Evolutionary conservation across 2,888 invertebrate genomes (phyloP).

Genomic region (Eupeodes luniger): DNA sequence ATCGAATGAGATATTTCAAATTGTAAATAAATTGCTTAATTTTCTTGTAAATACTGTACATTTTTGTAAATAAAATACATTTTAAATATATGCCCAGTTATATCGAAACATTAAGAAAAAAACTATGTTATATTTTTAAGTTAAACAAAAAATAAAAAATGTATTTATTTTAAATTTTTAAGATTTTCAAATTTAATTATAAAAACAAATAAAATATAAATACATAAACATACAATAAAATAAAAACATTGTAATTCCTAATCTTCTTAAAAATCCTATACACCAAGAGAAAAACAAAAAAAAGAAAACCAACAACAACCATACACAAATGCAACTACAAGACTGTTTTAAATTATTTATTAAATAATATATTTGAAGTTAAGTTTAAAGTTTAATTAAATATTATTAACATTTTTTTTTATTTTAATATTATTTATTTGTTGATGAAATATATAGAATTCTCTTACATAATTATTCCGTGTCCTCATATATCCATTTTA

Average conservation of each 20-base stretch:
- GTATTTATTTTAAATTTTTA: slow-evolving; percentile 4
- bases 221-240: slow-evolving; percentile 13
- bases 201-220: slow-evolving; percentile 25
- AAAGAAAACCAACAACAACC: slow-evolving; percentile 77
- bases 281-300: slow-evolving; percentile 52
- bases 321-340: slow-evolving; percentile 83
- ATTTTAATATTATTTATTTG: slow-evolving; percentile 62
- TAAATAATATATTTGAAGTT: slow-evolving; percentile 67
- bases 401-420: slow-evolving; percentile 41
- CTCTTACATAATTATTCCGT: slow-evolving; percentile 38
- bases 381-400: slow-evolving; percentile 46
- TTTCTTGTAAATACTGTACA: slow-evolving; percentile 50
- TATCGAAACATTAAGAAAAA: background rate
- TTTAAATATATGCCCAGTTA: slow-evolving; percentile 33
- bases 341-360: slow-evolving; percentile 80
- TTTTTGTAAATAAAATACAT: slow-evolving; percentile 23
- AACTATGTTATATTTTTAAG: background rate
- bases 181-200: slow-evolving; percentile 38
- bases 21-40: slow-evolving; percentile 30
- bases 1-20: slow-evolving; percentile 8
- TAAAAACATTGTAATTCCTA: slow-evolving; percentile 15
- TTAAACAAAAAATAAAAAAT: background rate
- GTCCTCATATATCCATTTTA: slow-evolving; percentile 25
- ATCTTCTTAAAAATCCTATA: slow-evolving; percentile 31
- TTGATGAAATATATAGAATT: slow-evolving; percentile 37